Evolutionary conservation across 2,113 vertebrate genomes (phyloP).

Genomic region (Tachysurus fulvidraco): DNA sequence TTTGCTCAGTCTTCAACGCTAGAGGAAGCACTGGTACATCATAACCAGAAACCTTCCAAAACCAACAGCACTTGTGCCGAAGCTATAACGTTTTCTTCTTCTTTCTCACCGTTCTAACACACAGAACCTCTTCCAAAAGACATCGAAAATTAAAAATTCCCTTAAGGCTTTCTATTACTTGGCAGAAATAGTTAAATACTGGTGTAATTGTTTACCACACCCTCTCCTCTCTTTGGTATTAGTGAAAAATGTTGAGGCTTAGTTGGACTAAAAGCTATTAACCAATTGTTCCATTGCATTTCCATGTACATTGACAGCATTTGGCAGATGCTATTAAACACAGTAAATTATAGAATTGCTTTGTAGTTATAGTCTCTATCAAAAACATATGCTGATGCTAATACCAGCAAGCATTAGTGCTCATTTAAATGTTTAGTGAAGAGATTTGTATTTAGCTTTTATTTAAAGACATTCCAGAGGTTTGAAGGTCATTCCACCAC

Average conservation of each 20-base stretch:
- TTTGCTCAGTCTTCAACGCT: background rate
- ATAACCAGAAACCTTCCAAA: background rate
- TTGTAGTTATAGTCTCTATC: background rate
- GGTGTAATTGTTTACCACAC: background rate
- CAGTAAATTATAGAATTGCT: background rate
- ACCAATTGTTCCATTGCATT: background rate
- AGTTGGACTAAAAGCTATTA: background rate
- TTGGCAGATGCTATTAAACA: background rate
- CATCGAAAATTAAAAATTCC: background rate
- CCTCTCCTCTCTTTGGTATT: background rate
- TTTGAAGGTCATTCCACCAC: background rate
- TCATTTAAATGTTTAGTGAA: background rate
- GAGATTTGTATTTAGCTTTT: background rate
- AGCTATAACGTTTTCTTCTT: background rate
- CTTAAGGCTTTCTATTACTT: background rate
- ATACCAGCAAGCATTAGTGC: background rate
- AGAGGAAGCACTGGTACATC: background rate
- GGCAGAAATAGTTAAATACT: background rate
- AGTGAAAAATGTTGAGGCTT: background rate
- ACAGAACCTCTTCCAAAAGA: background rate
- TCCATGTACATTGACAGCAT: background rate
- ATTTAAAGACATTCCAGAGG: background rate
- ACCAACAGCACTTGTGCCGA: background rate
- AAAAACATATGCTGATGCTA: background rate
- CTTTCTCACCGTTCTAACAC: background rate